Conservation (phyloP, 2,113 vertebrate genomes). For the Laterallus jamaicensis region DNA sequence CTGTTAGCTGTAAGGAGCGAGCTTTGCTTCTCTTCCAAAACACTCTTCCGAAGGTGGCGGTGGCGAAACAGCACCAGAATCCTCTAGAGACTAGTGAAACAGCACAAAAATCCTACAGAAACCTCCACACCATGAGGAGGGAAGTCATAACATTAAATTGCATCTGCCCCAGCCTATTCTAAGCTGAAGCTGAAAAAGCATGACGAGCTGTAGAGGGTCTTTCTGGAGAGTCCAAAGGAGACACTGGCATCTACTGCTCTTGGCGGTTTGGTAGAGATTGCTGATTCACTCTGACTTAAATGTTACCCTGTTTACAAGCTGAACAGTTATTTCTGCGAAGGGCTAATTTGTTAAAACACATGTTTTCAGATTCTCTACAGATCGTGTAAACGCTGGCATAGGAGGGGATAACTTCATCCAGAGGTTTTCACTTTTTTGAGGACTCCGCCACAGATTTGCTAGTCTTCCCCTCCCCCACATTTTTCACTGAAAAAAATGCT, state of each 20-base stretch:
- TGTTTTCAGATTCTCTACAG: not conserved
- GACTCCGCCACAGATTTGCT: not conserved
- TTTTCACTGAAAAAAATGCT: not conserved
- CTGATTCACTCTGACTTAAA: conserved; percentile 59
- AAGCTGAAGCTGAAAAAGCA: not conserved
- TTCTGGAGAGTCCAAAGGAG: not conserved
- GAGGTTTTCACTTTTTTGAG: not conserved
- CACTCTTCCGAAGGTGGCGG: not conserved
- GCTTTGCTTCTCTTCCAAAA: not conserved
- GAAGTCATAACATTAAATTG: not conserved
- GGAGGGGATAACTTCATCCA: not conserved
- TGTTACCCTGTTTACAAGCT: conserved; percentile 46
- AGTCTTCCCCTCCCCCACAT: not conserved
- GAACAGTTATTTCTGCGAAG: not conserved
- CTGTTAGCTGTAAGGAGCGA: not conserved
- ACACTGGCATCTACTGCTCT: not conserved
- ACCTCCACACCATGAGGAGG: accelerated
- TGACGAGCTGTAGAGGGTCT: not conserved
- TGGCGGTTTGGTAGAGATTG: not conserved
- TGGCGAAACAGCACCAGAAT: not conserved
- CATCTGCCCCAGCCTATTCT: not conserved
- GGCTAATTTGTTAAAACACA: not conserved
- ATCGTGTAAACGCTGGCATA: not conserved
- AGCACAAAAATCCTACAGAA: not conserved
- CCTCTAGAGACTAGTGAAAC: not conserved